Evolutionary conservation across 37 sponge, comb jelly and placozoan genomes (phyloP), one percentile per base, ranked within the genome.

Genomic region (Petrosia ficiformis): DNA sequence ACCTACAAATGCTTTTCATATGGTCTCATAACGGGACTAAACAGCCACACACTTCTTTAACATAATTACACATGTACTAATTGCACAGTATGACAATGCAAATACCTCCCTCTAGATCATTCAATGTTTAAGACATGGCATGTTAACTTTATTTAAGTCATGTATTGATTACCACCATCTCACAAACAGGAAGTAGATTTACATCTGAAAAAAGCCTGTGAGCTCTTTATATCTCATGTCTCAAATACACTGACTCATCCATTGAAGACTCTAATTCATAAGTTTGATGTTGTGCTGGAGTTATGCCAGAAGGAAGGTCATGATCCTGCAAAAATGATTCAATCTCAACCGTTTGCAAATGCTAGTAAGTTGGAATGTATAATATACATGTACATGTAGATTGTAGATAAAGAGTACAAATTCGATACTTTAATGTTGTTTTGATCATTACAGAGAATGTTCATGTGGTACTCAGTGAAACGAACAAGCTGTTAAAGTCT

Each of bases 261-360:
- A 26, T 76, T 93, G 39, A 86, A 77, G 66, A 68, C 42, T 30
- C 67, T 96, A 35, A 78, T 93, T 16, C 57, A 78, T 21, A 84
- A 86, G 75, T 76, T 75, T 70, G 75, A 80, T 39, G 84, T 91
- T 29, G 56, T 91, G 39, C 35, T 75, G 3, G 80, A 83, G 29
- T 39, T 91, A 36, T 88, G 88, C n/a, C 21, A 64, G 2, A 91
- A 80, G 54, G 88, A 86, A n/a, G 64, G 65, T 1, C 68, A 73
- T 22, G 77, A 86, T 19, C 39, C 68, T 19, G 57, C 68, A 29
- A 75, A 40, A 44, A 26, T 83, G 11, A 39, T 91, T 8, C 75
- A 70, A 38, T 70, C 83, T 42, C 93, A 92, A 52, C 93, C 93
- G 39, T 92, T 92, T 82, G 90, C 93, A 44, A 56, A 79, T 43